phyloP scores from a whole-genome alignment of 2,888 invertebrate species.

The Smittia sp. region DNA sequence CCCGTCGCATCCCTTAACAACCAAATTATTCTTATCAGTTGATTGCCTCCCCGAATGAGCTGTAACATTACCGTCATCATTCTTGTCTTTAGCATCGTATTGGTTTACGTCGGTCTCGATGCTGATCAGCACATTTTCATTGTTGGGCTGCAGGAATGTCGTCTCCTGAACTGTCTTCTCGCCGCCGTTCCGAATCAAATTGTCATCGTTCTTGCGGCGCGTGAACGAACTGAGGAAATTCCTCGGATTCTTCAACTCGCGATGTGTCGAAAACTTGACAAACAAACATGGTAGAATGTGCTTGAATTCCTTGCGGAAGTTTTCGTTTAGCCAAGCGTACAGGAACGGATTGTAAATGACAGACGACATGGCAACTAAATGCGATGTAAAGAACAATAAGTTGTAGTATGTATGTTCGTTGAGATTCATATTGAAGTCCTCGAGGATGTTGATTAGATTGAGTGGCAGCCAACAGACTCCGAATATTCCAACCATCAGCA shows the following conservation, averaged over 20 bases:
- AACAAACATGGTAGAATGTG: conserved; percentile 66
- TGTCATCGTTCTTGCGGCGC: conserved; percentile 6
- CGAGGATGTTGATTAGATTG: conserved; percentile 83
- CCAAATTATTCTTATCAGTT: conserved; percentile 24
- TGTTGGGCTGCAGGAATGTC: conserved; percentile 24
- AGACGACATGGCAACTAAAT: conserved; percentile 91
- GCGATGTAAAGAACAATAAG: conserved; percentile 84
- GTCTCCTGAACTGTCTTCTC: conserved; percentile 32
- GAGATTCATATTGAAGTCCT: conserved; percentile 73
- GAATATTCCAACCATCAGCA: conserved; percentile 95
- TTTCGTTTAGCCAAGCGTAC: conserved; percentile 55
- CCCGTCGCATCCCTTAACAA: conserved; percentile 17
- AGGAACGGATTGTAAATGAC: conserved; percentile 96
- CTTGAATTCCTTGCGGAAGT: conserved; percentile 88
- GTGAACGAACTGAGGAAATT: conserved; percentile 26
- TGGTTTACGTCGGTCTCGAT: conserved; percentile 26
- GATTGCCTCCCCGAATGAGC: background rate
- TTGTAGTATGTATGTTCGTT: conserved; percentile 79
- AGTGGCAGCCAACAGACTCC: conserved; percentile 94
- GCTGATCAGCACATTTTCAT: conserved; percentile 30
- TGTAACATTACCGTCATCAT: conserved; percentile 20
- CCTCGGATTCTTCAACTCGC: conserved; percentile 32
- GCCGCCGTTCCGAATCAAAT: conserved; percentile 18
- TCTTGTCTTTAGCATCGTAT: background rate
- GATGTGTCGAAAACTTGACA: conserved; percentile 35